Conservation (phyloP, 2,113 vertebrate species). For the Rhea americana region DNA sequence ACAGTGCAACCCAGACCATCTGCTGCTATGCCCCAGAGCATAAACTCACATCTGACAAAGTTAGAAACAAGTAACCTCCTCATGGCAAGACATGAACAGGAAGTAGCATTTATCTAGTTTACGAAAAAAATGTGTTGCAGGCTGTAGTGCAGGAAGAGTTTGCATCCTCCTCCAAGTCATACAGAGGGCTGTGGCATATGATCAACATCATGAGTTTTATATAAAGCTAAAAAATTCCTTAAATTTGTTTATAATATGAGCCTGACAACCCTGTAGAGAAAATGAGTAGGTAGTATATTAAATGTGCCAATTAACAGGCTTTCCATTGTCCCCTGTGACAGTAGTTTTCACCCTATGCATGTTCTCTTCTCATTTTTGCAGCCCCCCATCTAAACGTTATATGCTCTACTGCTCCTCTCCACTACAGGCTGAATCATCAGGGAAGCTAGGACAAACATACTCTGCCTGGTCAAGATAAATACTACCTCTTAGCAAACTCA, state of each 20-base stretch:
- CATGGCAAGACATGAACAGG: neutral
- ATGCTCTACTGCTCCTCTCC: neutral
- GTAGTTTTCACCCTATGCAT: rapidly evolving
- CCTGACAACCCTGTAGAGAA: neutral
- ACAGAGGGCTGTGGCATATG: neutral
- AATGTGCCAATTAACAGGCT: neutral
- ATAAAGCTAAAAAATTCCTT: neutral
- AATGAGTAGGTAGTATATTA: neutral
- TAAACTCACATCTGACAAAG: neutral
- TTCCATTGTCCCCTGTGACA: rapidly evolving
- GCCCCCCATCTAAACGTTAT: neutral
- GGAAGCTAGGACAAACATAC: neutral
- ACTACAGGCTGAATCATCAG: neutral
- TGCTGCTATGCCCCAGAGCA: neutral
- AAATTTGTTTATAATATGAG: neutral
- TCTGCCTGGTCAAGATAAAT: neutral
- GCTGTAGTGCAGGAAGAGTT: rapidly evolving
- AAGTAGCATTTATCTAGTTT: neutral
- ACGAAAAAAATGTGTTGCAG: neutral
- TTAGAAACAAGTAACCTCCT: neutral
- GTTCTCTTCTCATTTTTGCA: neutral
- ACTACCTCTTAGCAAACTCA: neutral
- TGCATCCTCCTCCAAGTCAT: neutral
- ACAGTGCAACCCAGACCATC: neutral
- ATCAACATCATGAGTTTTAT: neutral